Evolutionary conservation across 92 coral and sea anemone genomes (phyloP), one percentile per base, ranked within the genome.

Genomic region (Porites evermanni): DNA sequence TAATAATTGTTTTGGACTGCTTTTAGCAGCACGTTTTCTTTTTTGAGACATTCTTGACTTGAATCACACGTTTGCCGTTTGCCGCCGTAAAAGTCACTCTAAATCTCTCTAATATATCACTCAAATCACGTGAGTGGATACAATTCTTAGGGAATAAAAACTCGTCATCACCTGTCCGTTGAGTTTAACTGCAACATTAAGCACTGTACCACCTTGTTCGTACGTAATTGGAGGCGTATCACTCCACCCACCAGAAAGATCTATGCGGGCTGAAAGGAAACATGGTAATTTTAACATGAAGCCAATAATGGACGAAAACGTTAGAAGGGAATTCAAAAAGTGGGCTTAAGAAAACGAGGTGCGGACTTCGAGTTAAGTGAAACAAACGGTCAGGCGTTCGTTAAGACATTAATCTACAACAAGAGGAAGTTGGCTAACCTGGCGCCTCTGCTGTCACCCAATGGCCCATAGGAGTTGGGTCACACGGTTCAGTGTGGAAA

Each of bases 191-290:
- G 98, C 98, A 26, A 96, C 94, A 53, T 96, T 96, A 1, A 88
- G 86, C n/a, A 95, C 99, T 11, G 91, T 86, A 11, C 95, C 99
- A 44, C 97, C 97, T 67, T 95, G 94, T 79, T 95, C 98, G 72
- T 95, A 97, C 13, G 99, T 96, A 29, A 95, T 92, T 65, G 98
- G 98, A 19, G 99, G 99, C 52, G 99, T 97, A 83, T 97, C 99
- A 79, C 95, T 97, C 99, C 99, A 97, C 53, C 95, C 99, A 12
- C 99, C 99, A 18, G 98, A 88, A 44, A 97, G 87, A 83, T 97
- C 99, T n/a, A 93, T 79, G 0, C 99, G 99, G 6, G 95, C 99
- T 96, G 75, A 20, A 83, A 75, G 23, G 53, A 12, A 67, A 70
- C 14, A 21, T 50, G 2, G 26, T 0, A n/a, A 12, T 5, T 38